Evolutionary conservation across 1,140 invertebrate genomes (phyloP).

Genomic region (Drosophila parabipectinata): DNA sequence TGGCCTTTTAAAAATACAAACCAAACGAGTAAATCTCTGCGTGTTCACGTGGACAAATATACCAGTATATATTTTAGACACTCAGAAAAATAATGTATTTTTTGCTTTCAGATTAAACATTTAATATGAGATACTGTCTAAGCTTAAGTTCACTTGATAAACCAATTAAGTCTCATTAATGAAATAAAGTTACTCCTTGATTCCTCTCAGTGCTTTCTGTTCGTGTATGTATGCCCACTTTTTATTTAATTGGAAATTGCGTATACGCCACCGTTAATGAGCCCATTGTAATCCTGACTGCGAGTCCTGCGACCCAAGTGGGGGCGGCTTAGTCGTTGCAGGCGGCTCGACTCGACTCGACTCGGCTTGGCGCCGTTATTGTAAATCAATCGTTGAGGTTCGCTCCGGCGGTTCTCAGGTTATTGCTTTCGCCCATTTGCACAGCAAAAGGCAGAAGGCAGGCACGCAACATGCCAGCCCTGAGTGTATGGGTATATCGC

Average conservation of each 20-base stretch:
- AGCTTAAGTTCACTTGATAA: too few relatives aligned
- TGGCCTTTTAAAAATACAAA: conserved; percentile 67
- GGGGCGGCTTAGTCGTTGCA: conserved; percentile 19
- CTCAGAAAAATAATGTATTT: background rate
- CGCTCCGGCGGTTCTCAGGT: conserved; percentile 36
- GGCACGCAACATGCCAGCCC: conserved; percentile 65
- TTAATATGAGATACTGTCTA: too few relatives aligned
- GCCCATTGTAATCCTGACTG: conserved; percentile 62
- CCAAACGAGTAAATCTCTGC: conserved; percentile 65
- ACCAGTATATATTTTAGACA: background rate
- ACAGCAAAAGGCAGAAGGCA: conserved; percentile 30
- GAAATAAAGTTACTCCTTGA: too few relatives aligned
- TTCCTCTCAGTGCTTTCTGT: conserved; percentile 10
- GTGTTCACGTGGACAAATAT: conserved; percentile 25
- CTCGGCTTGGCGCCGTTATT: conserved; percentile 58
- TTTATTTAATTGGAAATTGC: conserved; percentile 79
- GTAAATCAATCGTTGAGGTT: conserved; percentile 72
- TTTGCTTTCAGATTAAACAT: too few relatives aligned
- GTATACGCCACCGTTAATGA: conserved; percentile 75
- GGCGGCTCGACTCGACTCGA: conserved; percentile 15
- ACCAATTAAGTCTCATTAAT: too few relatives aligned
- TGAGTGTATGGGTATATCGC: conserved; percentile 31
- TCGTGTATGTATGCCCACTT: conserved; percentile 37
- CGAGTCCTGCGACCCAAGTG: background rate
- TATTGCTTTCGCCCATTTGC: conserved; percentile 41